phyloP scores from a whole-genome alignment of 2,888 invertebrate genomes.

The Molorchus minor region DNA sequence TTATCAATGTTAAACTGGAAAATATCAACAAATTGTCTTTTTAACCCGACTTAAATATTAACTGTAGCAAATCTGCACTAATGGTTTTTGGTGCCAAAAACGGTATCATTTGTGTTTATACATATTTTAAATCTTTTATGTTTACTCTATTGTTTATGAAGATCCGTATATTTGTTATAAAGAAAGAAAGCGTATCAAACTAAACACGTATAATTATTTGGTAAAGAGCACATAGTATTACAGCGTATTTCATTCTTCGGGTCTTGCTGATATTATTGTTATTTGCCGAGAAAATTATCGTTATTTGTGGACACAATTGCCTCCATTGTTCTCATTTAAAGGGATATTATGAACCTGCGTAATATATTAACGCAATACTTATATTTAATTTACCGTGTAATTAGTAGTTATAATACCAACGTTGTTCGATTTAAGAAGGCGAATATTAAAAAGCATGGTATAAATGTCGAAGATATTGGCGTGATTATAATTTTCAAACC shows the following conservation, averaged over 20 bases:
- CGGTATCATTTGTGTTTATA: no score
- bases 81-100: no score
- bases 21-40: no score
- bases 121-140: no score
- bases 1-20: no score
- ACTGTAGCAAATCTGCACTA: no score
- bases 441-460: no score
- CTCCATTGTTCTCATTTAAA: constrained; percentile 7
- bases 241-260: constrained; percentile 16
- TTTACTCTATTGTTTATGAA: background rate
- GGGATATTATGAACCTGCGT: background rate
- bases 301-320: constrained; percentile 11
- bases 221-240: constrained; percentile 15
- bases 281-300: constrained; percentile 12
- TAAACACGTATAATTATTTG: constrained; percentile 19
- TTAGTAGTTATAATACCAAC: no score
- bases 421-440: no score
- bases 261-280: constrained; percentile 7
- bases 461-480: no score
- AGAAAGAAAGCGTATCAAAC: constrained; percentile 29
- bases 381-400: background rate
- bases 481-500: no score
- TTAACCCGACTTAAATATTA: no score
- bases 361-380: background rate
- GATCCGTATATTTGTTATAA: constrained; percentile 20